Base-by-base conservation (phyloP, 2,113 vertebrate genomes). In the Glaucomys volans region DNA sequence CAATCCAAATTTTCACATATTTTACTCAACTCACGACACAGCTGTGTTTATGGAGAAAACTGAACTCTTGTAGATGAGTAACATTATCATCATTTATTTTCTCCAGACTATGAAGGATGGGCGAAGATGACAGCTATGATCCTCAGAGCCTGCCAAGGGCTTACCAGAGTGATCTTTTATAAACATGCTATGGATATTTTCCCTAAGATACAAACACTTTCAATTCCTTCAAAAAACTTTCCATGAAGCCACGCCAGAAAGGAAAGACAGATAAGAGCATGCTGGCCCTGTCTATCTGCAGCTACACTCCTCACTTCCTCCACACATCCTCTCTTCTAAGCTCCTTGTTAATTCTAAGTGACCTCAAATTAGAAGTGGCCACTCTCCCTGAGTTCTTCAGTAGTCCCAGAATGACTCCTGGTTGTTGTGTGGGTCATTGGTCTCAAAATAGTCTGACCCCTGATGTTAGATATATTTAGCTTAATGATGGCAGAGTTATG, bases 31-130 rank as follows among this genome's bases (percentile, higher is more conserved):
- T 75, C 91, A 95, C 1, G 42, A 91, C 86, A 80, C 95, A 98
- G 97, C 96, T 98, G 96, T 97, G 97, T 97, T 98, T 98, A 96
- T 86, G 96, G 95, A 98, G 94, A 96, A 98, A 98, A 85, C 67
- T 85, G 94, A 96, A 96, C 95, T 90, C 89, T 88, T 40, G 64
- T 81, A 82, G 95, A 95, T 92, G 88, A 95, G 87, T 95, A 96
- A 87, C 71, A 80, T 89, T 94, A 91, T 94, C 95, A 93, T 96
- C 95, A n/a, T 37, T 80, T 54, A 96, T 97, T 95, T 95, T 92
- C 95, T 93, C 94, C 79, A 99, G 99, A 98, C n/a, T 98, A 98
- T 62, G 98, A 99, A 97, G 98, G 99, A 82, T 98, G 98, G 94
- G 95, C 96, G 82, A 98, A 98, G 72, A 99, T 99, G 98, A 99